Evolutionary conservation across 2,113 vertebrate species (phyloP).

Genomic region (Scatophagus argus): DNA sequence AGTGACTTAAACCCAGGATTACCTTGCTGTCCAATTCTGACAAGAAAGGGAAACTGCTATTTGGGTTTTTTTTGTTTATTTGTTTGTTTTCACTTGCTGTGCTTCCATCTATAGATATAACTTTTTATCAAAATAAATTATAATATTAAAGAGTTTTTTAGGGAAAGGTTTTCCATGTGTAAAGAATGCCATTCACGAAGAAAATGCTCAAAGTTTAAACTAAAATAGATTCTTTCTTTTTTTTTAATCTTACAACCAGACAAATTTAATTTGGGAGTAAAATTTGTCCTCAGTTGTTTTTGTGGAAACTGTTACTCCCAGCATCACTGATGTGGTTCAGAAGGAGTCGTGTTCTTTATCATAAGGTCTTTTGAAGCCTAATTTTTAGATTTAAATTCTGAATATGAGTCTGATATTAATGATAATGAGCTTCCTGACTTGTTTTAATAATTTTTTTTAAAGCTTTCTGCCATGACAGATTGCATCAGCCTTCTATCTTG

Average conservation of each 20-base stretch:
- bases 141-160: not conserved
- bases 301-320: slow-evolving; percentile 5
- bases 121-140: not conserved
- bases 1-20: not conserved
- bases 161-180: not conserved
- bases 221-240: not conserved
- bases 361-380: not conserved
- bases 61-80: slow-evolving; percentile 12
- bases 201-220: not conserved
- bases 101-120: slow-evolving; percentile 48
- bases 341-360: not conserved
- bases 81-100: too few species aligned
- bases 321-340: not conserved
- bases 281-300: not conserved
- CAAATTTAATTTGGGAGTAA: not conserved
- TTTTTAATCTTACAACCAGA: not conserved
- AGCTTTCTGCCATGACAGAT: slow-evolving; percentile 11
- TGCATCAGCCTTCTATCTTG: slow-evolving; percentile 31
- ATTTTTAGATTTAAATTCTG: not conserved
- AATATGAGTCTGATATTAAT: not conserved
- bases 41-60: slow-evolving; percentile 27
- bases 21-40: slow-evolving; percentile 3
- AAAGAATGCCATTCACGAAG: not conserved
- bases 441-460: not conserved
- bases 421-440: slow-evolving; percentile 17